A percentile compares a stretch with the other conserved stretches of the same genome.
Evolutionary conservation across 2,797 vertebrate species (phyloP).

Genomic region (Capromys pilorides): DNA sequence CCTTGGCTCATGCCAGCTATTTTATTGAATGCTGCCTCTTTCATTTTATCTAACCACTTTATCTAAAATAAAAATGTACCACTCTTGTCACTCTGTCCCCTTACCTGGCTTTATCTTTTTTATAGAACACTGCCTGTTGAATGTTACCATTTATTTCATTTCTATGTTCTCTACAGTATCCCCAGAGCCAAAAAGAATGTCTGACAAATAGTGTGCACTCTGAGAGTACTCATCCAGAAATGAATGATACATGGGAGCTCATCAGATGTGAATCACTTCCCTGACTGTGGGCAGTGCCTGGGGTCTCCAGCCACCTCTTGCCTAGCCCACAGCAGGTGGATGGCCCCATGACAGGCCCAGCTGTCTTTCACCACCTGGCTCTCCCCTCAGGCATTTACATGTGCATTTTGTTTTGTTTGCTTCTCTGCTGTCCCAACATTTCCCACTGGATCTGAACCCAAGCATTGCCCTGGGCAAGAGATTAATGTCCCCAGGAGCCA

Average conservation of each 20-base stretch:
- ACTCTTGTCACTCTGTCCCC: neutral
- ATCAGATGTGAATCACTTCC: too few relatives aligned
- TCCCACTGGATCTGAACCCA: neutral
- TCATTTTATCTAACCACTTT: neutral
- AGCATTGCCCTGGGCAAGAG: neutral
- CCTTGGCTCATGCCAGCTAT: neutral
- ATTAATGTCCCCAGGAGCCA: too few relatives aligned
- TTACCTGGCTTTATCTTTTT: neutral
- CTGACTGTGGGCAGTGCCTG: neutral
- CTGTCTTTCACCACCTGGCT: neutral
- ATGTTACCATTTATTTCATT: neutral
- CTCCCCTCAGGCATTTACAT: neutral
- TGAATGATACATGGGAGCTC: neutral
- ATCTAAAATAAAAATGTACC: neutral
- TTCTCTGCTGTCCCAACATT: neutral
- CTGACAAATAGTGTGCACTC: neutral
- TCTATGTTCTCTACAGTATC: neutral
- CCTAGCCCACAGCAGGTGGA: neutral
- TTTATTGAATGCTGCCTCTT: neutral
- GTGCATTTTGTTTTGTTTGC: neutral
- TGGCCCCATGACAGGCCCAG: rapidly evolving
- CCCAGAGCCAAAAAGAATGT: neutral
- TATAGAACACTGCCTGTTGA: neutral
- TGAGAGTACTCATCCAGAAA: neutral
- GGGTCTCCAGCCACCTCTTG: too few relatives aligned